A percentile compares a stretch with the other conserved stretches of the same genome.
Evolutionary conservation across 1,140 invertebrate genomes (phyloP).

Genomic region (Battus philenor): DNA sequence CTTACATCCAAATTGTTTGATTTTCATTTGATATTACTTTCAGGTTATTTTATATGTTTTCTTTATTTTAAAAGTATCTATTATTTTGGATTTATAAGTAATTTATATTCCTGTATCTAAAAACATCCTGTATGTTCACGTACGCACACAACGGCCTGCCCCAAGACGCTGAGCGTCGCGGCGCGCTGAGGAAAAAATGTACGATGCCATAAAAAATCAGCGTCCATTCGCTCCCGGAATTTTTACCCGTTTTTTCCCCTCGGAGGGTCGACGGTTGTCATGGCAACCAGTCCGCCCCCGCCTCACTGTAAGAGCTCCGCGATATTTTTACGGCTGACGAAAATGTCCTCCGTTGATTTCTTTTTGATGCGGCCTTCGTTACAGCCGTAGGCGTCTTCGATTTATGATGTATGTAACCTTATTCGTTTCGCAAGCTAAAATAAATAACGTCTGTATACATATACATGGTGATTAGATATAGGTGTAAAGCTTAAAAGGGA

Average conservation of each 20-base stretch:
- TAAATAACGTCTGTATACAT: no score
- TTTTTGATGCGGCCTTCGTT: conserved; percentile 23
- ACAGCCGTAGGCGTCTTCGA: conserved; percentile 7
- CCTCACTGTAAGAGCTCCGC: conserved; percentile 43
- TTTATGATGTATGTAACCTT: conserved; percentile 10
- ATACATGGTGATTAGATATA: no score
- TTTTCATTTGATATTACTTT: no score
- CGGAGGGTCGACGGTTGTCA: conserved; percentile 58
- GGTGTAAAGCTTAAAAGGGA: no score
- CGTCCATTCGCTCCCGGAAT: conserved; percentile 66
- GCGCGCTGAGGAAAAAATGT: conserved; percentile 66
- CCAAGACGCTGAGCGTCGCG: conserved; percentile 45
- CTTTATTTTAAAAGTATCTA: no score
- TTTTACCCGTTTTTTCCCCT: conserved; percentile 74
- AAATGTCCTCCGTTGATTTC: conserved; percentile 29
- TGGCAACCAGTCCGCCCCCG: conserved; percentile 44
- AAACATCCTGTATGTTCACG: conserved; percentile 33
- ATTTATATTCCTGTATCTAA: no score
- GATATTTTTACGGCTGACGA: conserved; percentile 62
- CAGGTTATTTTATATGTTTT: no score
- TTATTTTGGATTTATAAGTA: no score
- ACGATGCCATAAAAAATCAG: conserved; percentile 74
- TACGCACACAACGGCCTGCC: conserved; percentile 31
- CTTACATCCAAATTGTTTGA: no score
- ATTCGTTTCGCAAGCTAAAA: background rate